Conservation (phyloP, 2,888 invertebrate species). For the Pantelozetes paolii region DNA sequence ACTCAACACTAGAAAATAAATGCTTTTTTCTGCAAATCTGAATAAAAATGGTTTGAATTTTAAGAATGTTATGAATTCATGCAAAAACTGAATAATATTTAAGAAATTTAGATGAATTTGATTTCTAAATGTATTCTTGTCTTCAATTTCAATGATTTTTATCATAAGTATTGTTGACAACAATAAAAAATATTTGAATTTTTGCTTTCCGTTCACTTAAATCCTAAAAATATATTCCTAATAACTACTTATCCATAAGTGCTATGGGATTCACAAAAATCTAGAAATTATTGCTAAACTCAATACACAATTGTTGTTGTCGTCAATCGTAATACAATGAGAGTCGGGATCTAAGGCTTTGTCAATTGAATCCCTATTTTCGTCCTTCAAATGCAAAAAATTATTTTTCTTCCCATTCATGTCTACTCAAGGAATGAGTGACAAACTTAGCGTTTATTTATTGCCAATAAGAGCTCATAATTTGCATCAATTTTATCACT, state of each 20-base stretch:
- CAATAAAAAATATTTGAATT: too few species aligned
- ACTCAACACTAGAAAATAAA: not conserved
- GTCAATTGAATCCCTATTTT: not conserved
- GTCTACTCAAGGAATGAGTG: slow-evolving; percentile 8
- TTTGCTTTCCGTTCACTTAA: not conserved
- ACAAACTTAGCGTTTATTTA: slow-evolving; percentile 10
- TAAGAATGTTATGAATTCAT: not conserved
- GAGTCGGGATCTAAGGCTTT: slow-evolving; percentile 15
- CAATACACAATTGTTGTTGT: slow-evolving; percentile 12
- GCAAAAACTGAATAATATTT: not conserved
- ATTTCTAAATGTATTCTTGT: too few species aligned
- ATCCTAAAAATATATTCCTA: not conserved
- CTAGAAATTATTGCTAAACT: slow-evolving; percentile 29
- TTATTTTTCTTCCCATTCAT: not conserved
- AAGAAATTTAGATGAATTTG: too few species aligned
- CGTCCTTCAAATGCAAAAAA: not conserved
- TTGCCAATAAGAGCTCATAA: not conserved
- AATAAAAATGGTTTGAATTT: not conserved
- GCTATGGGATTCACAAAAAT: not conserved
- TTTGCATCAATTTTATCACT: slow-evolving; percentile 8
- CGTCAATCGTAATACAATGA: slow-evolving; percentile 19
- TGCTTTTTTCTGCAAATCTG: not conserved
- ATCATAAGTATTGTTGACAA: too few species aligned
- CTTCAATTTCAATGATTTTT: too few species aligned
- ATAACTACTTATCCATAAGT: slow-evolving; percentile 5